These are phyloP conservation scores for Caracal caracal DNA, from an alignment of 2,113 vertebrate genomes.

Conservation along the genomic window DNA sequence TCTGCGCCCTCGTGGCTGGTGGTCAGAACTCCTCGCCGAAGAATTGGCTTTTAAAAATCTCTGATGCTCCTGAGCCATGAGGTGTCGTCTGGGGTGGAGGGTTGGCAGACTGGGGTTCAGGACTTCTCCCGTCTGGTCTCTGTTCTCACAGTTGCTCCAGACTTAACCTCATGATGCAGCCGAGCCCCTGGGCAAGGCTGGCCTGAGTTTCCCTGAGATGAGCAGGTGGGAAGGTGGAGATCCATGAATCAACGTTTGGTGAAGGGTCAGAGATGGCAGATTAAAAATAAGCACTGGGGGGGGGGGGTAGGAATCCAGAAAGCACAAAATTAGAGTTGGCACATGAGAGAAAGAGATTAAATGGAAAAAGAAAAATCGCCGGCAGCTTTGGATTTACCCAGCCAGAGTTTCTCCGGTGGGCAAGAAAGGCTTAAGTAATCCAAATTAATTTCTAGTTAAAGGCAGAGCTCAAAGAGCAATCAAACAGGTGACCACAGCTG, in stretches of 20 bases:
- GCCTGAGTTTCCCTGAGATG: conserved; percentile 46
- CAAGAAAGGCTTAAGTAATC: conserved; percentile 83
- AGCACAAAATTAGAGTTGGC: conserved; percentile 79
- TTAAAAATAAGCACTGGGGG: conserved; percentile 70
- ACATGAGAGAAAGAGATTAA: conserved; percentile 62
- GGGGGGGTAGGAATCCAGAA: conserved; percentile 68
- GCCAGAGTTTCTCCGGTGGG: conserved; percentile 51
- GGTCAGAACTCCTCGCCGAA: background rate
- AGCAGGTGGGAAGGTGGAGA: conserved; percentile 71
- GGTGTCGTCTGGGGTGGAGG: background rate
- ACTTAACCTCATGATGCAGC: background rate
- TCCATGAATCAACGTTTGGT: conserved; percentile 70
- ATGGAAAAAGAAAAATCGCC: conserved; percentile 62
- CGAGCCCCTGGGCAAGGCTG: background rate
- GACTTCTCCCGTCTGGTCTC: background rate
- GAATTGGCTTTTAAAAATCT: background rate
- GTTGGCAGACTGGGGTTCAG: background rate
- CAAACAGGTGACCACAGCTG: conserved; percentile 86
- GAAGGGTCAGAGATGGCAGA: conserved; percentile 79
- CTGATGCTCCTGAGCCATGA: background rate
- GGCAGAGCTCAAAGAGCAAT: conserved; percentile 77
- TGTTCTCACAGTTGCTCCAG: background rate
- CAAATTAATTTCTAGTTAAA: conserved; percentile 86
- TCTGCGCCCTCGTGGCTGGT: background rate
- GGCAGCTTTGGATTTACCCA: conserved; percentile 59